Percentiles rank a stretch among this genome's conserved stretches.
phyloP scores from a whole-genome alignment of 2,113 vertebrate genomes.

The Megaceryle maxima region DNA sequence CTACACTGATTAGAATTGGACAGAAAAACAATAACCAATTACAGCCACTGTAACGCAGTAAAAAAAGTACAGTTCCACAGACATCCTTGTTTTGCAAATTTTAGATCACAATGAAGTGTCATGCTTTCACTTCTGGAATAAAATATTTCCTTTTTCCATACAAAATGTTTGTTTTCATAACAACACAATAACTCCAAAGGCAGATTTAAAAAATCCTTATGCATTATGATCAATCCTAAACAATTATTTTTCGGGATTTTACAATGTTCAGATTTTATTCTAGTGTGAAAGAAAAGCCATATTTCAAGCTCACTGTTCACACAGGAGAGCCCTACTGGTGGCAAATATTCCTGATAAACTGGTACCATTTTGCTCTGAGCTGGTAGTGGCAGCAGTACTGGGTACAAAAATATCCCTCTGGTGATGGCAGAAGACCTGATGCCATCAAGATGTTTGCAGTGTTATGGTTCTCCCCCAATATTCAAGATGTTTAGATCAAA shows the following conservation, averaged over 20 bases:
- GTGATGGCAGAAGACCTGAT: background rate
- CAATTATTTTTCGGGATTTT: background rate
- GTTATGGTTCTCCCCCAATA: background rate
- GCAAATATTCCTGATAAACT: background rate
- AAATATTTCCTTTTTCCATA: background rate
- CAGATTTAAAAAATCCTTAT: background rate
- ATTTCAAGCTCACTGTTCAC: background rate
- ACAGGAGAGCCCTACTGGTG: background rate
- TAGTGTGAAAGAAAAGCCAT: background rate
- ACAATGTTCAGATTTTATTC: background rate
- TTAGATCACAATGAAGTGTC: background rate
- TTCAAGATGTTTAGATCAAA: background rate
- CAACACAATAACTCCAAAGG: background rate
- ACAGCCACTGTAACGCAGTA: background rate
- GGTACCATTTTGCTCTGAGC: background rate
- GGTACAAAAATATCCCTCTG: background rate
- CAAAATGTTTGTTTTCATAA: background rate
- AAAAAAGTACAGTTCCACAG: background rate
- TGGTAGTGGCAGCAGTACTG: background rate
- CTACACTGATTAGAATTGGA: background rate
- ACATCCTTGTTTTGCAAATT: background rate
- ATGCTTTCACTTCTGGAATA: background rate
- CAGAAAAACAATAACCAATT: background rate
- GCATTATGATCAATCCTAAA: background rate
- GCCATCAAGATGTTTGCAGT: background rate